These are phyloP conservation scores for Loxodonta africana DNA, from an alignment of 2,113 vertebrate genomes.

Conservation along the genomic window DNA sequence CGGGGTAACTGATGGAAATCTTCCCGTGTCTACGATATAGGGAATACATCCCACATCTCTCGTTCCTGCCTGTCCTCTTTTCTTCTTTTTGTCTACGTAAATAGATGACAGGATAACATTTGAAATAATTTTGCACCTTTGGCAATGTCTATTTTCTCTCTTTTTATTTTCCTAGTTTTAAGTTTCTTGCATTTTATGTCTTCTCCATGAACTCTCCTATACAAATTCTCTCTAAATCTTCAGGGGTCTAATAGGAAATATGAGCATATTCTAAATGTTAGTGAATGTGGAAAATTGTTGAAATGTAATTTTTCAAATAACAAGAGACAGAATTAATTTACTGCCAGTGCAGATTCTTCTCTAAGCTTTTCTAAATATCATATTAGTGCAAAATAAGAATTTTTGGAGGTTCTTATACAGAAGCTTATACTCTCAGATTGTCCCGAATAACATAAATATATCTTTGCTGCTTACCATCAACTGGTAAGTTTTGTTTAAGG, in stretches of 20 bases:
- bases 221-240: neutral
- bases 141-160: neutral
- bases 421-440: neutral
- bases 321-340: neutral
- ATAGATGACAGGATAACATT: neutral
- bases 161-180: neutral
- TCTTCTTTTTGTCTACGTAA: neutral
- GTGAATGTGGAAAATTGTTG: neutral
- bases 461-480: slow-evolving; percentile 11
- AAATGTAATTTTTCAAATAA: neutral
- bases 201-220: neutral
- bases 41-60: neutral
- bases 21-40: too few species aligned
- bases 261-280: neutral
- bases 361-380: neutral
- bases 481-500: neutral
- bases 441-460: neutral
- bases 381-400: neutral
- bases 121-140: neutral
- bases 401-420: neutral
- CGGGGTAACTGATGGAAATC: neutral
- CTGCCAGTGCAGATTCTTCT: neutral
- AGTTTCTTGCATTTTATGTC: neutral
- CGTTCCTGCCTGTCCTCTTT: neutral
- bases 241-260: neutral